Base-by-base conservation (phyloP, 1,140 invertebrate genomes). In the Drosophila burlai region DNA sequence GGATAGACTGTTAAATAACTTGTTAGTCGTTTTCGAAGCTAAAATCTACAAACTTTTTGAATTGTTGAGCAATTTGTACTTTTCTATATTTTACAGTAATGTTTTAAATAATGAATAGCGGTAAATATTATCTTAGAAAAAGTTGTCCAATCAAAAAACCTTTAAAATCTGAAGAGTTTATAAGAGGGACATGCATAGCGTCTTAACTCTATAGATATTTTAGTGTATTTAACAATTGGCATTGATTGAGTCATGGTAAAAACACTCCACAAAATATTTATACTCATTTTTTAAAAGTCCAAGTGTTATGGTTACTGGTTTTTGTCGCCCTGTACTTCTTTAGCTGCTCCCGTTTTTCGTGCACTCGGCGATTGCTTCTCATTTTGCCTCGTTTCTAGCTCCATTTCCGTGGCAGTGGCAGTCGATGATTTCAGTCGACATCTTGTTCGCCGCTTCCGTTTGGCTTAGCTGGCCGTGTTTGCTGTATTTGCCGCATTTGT, bases 381-480 rank as follows among this genome's bases (percentile, higher is more conserved):
- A 81, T 90, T 84, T 83, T 58, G 36, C 24, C 52, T 65, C 65
- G 77, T 61, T 77, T 65, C 73, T 71, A 58, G 73, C 77, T 84
- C 71, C 77, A 83, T 87, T 83, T 87, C 84, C 84, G 73, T 52
- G 81, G 81, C 49, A 71, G 38, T 66, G 81, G 66, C 52, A 89
- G 77, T 87, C 66, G 84, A 87, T 87, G 84, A 89, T 87, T 87
- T 80, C 75, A 78, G 81, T 83, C 86, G 84, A 87, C 84, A 87
- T 89, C 84, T 87, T 87, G 84, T 81, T 87, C 76, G 62, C 64
- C 67, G 84, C 84, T 64, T 67, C 29, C 46, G 67, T 62, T 55
- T 71, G 62, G 63, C 46, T 55, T 42, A 38, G 68, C 63, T 45
- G 43, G 21, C 61, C 24, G 38, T 24, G 16, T 34, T 50, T 40